These are phyloP conservation scores for Nycteola revayana DNA, from an alignment of 2,888 invertebrate genomes.

Conservation along the genomic window DNA sequence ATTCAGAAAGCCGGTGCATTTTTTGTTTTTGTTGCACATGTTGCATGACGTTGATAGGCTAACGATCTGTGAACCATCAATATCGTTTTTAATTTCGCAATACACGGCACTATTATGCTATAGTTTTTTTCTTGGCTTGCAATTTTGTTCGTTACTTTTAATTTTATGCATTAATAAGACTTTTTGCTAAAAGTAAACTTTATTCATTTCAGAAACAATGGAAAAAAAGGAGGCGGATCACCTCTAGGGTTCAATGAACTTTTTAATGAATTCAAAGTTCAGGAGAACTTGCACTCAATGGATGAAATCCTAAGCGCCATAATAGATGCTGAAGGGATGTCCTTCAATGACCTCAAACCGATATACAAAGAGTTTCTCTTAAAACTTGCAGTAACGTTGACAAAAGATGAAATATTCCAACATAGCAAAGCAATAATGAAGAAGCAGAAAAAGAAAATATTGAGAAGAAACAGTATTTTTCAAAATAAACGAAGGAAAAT, in stretches of 20 bases:
- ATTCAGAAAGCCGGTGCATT: conserved; percentile 26
- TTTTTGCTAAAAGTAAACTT: too few species aligned
- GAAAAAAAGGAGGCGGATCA: conserved; percentile 87
- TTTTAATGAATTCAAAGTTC: conserved; percentile 92
- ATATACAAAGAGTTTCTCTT: conserved; percentile 94
- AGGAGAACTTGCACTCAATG: conserved; percentile 93
- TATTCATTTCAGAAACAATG: conserved; percentile 76
- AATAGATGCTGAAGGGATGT: conserved; percentile 95
- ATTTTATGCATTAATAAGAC: too few species aligned
- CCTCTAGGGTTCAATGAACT: conserved; percentile 93
- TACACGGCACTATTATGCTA: not conserved
- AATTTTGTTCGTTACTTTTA: too few species aligned
- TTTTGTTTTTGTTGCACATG: conserved; percentile 9
- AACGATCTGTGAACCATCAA: not conserved
- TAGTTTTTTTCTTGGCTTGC: too few species aligned
- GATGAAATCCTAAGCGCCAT: conserved; percentile 94
- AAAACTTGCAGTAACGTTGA: conserved; percentile 92
- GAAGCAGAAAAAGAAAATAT: conserved; percentile 87
- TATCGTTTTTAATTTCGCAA: not conserved
- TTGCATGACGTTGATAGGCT: not conserved
- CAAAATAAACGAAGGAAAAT: conserved; percentile 83
- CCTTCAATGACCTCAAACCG: conserved; percentile 95
- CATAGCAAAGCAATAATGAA: conserved; percentile 95
- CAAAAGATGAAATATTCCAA: conserved; percentile 95
- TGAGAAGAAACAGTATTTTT: conserved; percentile 79